A percentile compares a stretch with the other conserved stretches of the same genome.
These are phyloP conservation scores for Caranx ignobilis DNA, from an alignment of 2,113 vertebrate genomes.

Conservation along the genomic window DNA sequence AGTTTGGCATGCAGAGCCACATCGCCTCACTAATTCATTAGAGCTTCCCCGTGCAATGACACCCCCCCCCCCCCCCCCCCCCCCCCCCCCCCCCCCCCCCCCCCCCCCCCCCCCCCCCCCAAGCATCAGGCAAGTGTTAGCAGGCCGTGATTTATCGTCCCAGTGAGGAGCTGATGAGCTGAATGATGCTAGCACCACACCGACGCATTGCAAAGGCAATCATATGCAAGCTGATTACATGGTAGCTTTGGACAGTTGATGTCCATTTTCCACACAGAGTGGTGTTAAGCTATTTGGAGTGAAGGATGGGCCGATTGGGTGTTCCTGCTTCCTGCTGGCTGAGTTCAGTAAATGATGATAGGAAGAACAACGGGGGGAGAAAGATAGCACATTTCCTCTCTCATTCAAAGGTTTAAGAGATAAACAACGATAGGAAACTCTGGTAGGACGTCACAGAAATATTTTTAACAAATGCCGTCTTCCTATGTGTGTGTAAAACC, in stretches of 20 bases:
- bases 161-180: conserved; percentile 25
- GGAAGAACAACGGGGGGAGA: conserved; percentile 13
- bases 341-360: conserved; percentile 29
- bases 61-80: background rate
- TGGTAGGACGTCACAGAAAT: background rate
- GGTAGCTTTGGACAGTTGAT: conserved; percentile 9
- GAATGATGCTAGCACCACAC: background rate
- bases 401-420: conserved; percentile 13
- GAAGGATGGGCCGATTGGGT: conserved; percentile 7
- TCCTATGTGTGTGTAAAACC: background rate
- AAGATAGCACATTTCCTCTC: conserved; percentile 25
- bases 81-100: background rate
- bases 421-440: conserved; percentile 36
- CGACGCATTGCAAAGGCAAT: background rate
- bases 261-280: background rate
- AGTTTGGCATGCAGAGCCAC: conserved; percentile 33
- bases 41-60: conserved; percentile 5
- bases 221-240: conserved; percentile 12
- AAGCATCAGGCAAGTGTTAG: conserved; percentile 7
- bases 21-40: conserved; percentile 41
- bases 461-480: background rate
- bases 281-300: conserved; percentile 3
- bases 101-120: background rate
- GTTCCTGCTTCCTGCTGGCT: conserved; percentile 56
- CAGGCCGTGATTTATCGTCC: conserved; percentile 42